Conservation (phyloP, 2,888 invertebrate genomes). For the Sturmia bella region DNA sequence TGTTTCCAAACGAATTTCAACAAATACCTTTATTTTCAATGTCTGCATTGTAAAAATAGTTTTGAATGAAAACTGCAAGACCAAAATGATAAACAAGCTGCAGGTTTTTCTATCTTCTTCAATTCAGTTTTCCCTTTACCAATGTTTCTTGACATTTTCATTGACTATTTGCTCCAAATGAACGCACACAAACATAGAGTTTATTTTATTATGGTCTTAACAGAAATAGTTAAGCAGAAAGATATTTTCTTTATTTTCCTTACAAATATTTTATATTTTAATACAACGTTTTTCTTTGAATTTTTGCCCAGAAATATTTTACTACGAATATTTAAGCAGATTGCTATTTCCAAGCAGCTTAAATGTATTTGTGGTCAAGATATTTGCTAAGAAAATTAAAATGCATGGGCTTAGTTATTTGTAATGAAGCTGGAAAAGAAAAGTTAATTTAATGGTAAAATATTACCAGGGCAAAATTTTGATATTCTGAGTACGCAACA, state of each 20-base stretch:
- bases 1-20: constrained; percentile 23
- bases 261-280: constrained; percentile 20
- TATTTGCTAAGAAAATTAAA: not conserved
- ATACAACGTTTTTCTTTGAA: constrained; percentile 38
- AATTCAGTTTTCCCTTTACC: not conserved
- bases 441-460: constrained; percentile 24
- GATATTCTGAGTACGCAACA: not conserved
- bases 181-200: constrained; percentile 2
- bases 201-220: constrained; percentile 44
- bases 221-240: constrained; percentile 32
- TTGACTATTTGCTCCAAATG: constrained; percentile 31
- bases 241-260: constrained; percentile 27
- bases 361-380: constrained; percentile 35
- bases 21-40: constrained; percentile 46
- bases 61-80: constrained; percentile 13
- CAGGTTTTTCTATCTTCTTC: constrained; percentile 10
- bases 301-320: constrained; percentile 29
- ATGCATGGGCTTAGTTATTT: not conserved
- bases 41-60: constrained; percentile 58
- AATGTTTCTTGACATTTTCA: constrained; percentile 46
- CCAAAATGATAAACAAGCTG: constrained; percentile 44
- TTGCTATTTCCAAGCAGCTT: constrained; percentile 1
- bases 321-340: not conserved
- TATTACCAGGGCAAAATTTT: constrained; percentile 5
- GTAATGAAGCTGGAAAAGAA: not conserved